phyloP scores from a whole-genome alignment of 1,140 invertebrate species.

The Atta cephalotes region DNA sequence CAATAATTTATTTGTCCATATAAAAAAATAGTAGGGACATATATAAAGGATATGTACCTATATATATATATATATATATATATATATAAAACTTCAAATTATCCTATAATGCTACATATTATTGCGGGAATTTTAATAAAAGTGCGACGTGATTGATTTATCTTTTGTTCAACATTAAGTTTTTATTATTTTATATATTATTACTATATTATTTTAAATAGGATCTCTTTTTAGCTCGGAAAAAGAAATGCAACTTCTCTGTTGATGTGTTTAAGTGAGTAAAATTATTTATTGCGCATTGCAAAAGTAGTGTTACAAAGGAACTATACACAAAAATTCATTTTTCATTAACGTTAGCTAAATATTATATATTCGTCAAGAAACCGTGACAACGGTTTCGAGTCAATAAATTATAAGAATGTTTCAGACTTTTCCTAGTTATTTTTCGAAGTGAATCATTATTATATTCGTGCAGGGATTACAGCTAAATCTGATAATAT shows the following conservation, averaged over 20 bases:
- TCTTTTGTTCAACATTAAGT: neutral
- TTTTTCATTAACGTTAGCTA: conserved; percentile 44
- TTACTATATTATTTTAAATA: conserved; percentile 9
- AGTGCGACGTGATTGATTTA: conserved; percentile 23
- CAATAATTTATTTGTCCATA: conserved; percentile 28
- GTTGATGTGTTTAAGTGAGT: conserved; percentile 3
- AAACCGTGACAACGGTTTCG: conserved; percentile 17
- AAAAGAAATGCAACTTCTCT: conserved; percentile 28
- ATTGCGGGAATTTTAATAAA: conserved; percentile 13
- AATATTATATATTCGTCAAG: conserved; percentile 32
- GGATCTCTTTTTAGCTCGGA: neutral
- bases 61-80: neutral
- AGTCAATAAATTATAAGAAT: conserved; percentile 66
- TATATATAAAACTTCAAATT: neutral
- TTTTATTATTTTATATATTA: neutral
- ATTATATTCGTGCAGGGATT: conserved; percentile 32
- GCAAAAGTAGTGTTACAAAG: conserved; percentile 70
- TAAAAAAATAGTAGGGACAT: neutral
- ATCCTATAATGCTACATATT: neutral
- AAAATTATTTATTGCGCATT: conserved; percentile 71
- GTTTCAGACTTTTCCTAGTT: conserved; percentile 30
- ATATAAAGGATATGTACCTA: too few relatives aligned
- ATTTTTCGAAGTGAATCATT: conserved; percentile 20
- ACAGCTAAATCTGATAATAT: conserved; percentile 52
- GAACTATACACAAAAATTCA: conserved; percentile 71